phyloP scores from a whole-genome alignment of 2,113 vertebrate species.

The Entomyzon cyanotis region DNA sequence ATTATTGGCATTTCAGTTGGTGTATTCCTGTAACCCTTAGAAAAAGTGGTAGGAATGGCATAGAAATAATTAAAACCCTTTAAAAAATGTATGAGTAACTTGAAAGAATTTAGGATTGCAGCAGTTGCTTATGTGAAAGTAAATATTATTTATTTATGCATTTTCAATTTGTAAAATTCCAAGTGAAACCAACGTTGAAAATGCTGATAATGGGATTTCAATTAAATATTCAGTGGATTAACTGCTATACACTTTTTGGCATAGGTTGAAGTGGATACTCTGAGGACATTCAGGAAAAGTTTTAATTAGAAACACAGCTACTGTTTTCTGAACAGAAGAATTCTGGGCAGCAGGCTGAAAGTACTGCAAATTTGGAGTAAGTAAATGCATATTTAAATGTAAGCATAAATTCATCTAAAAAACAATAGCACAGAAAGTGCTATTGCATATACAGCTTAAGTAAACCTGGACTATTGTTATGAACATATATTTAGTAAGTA shows the following conservation, averaged over 20 bases:
- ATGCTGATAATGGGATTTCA: not conserved
- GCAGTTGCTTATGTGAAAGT: not conserved
- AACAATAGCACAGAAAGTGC: not conserved
- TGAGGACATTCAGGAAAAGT: conserved; percentile 10
- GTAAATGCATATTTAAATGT: not conserved
- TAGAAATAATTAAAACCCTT: not conserved
- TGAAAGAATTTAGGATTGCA: not conserved
- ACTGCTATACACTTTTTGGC: not conserved
- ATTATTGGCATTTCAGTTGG: not conserved
- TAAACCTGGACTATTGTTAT: not conserved
- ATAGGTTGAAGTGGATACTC: conserved; percentile 5
- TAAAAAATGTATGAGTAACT: not conserved
- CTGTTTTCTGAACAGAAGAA: not conserved
- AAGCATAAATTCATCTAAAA: not conserved
- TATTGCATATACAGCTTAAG: not conserved
- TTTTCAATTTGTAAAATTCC: not conserved
- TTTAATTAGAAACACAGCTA: not conserved
- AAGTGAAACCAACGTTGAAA: not conserved
- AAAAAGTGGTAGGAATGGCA: not conserved
- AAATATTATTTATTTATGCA: not conserved
- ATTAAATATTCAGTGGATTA: not conserved
- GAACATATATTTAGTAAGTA: not conserved
- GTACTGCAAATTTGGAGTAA: not conserved
- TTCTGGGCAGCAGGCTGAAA: not conserved
- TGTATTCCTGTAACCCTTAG: not conserved